A percentile compares a stretch with the other conserved stretches of the same genome.
These are phyloP conservation scores for Darevskia nairensis DNA, from an alignment of 2,797 vertebrate species.

Conservation along the genomic window DNA sequence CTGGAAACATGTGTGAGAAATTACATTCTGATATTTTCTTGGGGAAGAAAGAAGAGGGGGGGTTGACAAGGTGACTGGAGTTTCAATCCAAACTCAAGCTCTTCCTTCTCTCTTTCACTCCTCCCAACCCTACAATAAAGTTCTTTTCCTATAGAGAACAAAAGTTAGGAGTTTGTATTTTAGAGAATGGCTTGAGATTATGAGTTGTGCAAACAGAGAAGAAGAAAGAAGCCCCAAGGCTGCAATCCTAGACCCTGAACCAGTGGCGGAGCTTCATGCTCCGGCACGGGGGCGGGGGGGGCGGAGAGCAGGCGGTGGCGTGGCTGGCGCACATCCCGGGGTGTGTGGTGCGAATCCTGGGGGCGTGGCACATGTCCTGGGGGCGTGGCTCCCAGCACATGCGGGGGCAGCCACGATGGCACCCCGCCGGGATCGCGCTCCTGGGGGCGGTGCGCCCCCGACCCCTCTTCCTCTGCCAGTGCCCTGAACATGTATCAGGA, in stretches of 20 bases:
- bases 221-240: background rate
- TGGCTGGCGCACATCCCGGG: background rate
- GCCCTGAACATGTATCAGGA: too few species aligned
- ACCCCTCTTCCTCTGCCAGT: too few species aligned
- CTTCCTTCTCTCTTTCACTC: background rate
- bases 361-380: too few species aligned
- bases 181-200: background rate
- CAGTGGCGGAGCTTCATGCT: too few species aligned
- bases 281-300: too few species aligned
- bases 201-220: background rate
- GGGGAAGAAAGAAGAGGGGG: slow-evolving; percentile 9
- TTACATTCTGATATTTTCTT: slow-evolving; percentile 43
- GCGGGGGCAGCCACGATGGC: too few species aligned
- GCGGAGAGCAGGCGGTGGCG: too few species aligned
- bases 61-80: accelerated
- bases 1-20: slow-evolving; percentile 44
- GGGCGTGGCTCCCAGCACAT: too few species aligned
- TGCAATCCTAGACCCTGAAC: background rate
- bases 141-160: background rate
- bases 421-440: too few species aligned
- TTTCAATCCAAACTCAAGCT: background rate
- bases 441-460: too few species aligned
- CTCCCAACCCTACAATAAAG: background rate
- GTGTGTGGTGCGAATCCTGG: too few species aligned
- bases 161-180: background rate